Conservation (phyloP, 2,113 vertebrate species). For the Ursus arctos region DNA sequence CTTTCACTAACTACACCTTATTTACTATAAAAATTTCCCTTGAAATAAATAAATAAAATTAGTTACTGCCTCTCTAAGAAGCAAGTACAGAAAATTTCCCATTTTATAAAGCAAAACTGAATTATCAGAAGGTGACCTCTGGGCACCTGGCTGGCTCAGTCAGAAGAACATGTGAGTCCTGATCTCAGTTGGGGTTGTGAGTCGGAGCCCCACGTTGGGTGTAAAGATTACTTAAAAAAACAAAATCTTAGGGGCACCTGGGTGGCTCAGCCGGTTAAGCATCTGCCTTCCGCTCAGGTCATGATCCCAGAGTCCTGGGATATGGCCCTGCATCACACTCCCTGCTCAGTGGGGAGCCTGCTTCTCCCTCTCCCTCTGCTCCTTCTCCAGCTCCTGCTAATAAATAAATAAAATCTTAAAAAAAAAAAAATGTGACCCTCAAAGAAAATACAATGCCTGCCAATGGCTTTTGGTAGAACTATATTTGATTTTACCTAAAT, state of each 20-base stretch:
- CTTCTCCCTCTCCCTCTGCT: too few species aligned
- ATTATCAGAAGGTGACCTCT: not conserved
- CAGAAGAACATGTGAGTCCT: not conserved
- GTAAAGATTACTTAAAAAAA: not conserved
- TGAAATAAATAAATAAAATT: not conserved
- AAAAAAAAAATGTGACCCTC: too few species aligned
- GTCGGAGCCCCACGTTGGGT: not conserved
- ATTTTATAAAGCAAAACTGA: constrained; percentile 25
- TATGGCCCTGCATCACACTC: too few species aligned
- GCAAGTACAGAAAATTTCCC: not conserved
- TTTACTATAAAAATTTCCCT: not conserved
- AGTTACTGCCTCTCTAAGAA: not conserved
- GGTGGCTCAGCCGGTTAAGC: too few species aligned
- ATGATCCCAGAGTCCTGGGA: too few species aligned
- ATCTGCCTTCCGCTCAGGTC: too few species aligned
- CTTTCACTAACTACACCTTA: not conserved
- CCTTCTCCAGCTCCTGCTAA: too few species aligned
- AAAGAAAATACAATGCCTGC: too few species aligned
- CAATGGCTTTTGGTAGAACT: too few species aligned
- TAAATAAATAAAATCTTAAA: too few species aligned
- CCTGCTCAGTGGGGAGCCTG: too few species aligned
- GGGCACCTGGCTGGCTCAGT: not conserved
- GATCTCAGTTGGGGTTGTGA: not conserved
- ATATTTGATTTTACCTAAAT: too few species aligned
- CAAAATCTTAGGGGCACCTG: not conserved